phyloP scores from a whole-genome alignment of 2,113 vertebrate species.

The Nothoprocta perdicaria region DNA sequence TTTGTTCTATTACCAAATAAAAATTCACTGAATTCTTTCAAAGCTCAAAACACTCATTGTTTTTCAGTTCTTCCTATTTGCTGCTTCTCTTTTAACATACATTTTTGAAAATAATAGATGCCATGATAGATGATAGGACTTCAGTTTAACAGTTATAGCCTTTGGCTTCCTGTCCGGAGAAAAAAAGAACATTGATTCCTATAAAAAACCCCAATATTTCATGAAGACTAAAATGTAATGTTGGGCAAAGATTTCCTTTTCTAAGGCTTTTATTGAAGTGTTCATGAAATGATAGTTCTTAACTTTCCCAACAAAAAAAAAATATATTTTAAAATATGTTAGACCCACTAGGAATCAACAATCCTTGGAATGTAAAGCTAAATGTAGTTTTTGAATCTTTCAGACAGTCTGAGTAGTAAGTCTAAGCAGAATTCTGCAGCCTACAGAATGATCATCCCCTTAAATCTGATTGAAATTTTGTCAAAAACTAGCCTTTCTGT shows the following conservation, averaged over 20 bases:
- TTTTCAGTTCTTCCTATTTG: conserved; percentile 22
- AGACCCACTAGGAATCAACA: background rate
- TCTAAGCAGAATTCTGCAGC: background rate
- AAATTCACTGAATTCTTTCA: background rate
- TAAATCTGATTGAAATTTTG: background rate
- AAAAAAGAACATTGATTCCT: background rate
- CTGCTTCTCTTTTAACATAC: background rate
- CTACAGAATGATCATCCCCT: background rate
- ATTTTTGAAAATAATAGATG: conserved; percentile 25
- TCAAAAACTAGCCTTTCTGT: background rate
- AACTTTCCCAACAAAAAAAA: background rate
- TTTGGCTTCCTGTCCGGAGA: background rate
- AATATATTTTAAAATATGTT: background rate
- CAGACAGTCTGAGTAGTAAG: background rate
- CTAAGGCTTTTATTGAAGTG: background rate
- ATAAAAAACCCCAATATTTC: background rate
- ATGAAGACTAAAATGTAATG: background rate
- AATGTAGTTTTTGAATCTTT: background rate
- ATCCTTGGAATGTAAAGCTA: background rate
- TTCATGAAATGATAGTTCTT: background rate
- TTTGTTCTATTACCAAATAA: background rate
- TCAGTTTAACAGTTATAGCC: background rate
- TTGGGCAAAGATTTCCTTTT: background rate
- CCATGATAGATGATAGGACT: conserved; percentile 32
- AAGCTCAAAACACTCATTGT: background rate